These are phyloP conservation scores for Mactra quadrangularis DNA, from an alignment of 1,140 invertebrate species.

Conservation along the genomic window DNA sequence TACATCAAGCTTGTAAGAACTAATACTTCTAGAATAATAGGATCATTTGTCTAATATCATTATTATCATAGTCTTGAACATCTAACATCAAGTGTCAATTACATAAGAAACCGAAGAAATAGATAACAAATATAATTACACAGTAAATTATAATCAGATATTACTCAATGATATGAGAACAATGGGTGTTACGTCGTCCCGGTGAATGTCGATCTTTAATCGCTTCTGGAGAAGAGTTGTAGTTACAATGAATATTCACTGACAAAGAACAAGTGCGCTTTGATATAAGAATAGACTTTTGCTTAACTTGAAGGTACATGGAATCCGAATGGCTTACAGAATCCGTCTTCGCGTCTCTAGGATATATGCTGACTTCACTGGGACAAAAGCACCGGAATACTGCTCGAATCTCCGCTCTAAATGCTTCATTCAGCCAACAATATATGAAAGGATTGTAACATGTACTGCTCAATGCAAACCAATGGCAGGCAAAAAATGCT, in stretches of 20 bases:
- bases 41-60: too few species aligned
- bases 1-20: too few species aligned
- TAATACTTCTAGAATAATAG: too few species aligned
- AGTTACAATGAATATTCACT: background rate
- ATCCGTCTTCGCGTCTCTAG: conserved; percentile 26
- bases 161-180: too few species aligned
- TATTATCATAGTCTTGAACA: too few species aligned
- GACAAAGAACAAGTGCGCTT: conserved; percentile 8
- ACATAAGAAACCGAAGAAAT: too few species aligned
- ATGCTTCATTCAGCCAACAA: conserved; percentile 85
- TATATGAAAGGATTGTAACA: conserved; percentile 86
- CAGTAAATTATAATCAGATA: too few species aligned
- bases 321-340: conserved; percentile 45
- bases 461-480: conserved; percentile 85
- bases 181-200: too few species aligned
- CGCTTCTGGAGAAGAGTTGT: too few species aligned
- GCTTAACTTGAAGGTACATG: conserved; percentile 30
- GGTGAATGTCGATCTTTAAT: too few species aligned
- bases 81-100: too few species aligned
- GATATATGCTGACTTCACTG: conserved; percentile 17
- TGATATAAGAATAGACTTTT: conserved; percentile 10
- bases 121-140: too few species aligned
- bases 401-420: conserved; percentile 77
- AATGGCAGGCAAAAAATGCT: conserved; percentile 85
- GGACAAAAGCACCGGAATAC: conserved; percentile 71